Base-by-base conservation (phyloP, 2,797 vertebrate genomes). In the Megalops cyprinoides region DNA sequence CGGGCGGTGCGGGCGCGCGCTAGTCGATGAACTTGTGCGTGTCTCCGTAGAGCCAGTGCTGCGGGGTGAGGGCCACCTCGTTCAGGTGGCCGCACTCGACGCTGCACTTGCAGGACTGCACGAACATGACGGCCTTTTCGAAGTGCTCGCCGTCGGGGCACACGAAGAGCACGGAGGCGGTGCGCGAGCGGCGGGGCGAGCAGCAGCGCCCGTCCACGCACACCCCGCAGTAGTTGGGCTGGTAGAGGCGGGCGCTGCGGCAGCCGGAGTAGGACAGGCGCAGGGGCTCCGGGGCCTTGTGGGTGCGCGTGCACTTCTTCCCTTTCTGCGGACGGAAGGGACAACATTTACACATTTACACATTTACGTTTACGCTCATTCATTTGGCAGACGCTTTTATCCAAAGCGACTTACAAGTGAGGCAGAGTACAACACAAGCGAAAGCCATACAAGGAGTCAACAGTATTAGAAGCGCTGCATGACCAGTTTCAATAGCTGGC, bases 101-200 rank as follows among this genome's bases (percentile, higher is more conserved):
- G 56, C 91, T 92, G 87, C 95, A 96, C 87, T 95, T 94, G 90
- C 95, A 96, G 60, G 94, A 94, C 86, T 94, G 94, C 84, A 96
- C 90, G 86, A 95, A 95, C 93, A 95, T 95, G 77, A 96, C 89
- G 0, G 91, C 89, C 39, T 91, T 84, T 82, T 85, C 90, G 84
- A 95, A 94, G 74, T 85, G 90, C n/a, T 92, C 92, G 0, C 94
- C 93, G 0, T 93, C 92, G 0, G 92, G 89, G 81, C 95, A 96
- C 82, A 84, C 82, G 48, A 96, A 96, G 77, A 85, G 81, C 78
- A 95, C 92, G 1, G 86, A 80, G 77, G 92, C 88, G 0, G 94
- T 96, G 42, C 92, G 93, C 0, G 93, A 93, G 78, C 92, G 93
- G 1, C 92, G 90, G 0, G 94, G 94, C 0, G 92, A 92, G 87